Evolutionary conservation across 1,140 invertebrate genomes (phyloP).

Genomic region (Pissodes strobi): DNA sequence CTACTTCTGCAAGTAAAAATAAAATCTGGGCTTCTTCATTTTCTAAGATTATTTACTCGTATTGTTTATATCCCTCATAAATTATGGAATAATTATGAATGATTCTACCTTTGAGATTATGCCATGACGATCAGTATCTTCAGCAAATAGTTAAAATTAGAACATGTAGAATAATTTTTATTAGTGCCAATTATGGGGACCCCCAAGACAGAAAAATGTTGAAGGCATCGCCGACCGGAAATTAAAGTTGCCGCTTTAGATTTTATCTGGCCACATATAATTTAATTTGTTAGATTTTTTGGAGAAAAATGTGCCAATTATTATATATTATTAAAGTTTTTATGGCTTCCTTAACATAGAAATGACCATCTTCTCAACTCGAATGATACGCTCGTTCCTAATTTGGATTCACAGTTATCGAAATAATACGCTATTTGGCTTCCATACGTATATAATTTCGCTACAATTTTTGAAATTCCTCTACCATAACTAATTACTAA

Average conservation of each 20-base stretch:
- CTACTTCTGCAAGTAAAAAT: no score
- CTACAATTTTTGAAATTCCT: slow-evolving; percentile 14
- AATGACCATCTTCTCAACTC: not conserved
- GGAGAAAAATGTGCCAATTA: not conserved
- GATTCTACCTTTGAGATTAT: no score
- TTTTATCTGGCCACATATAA: not conserved
- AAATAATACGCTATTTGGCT: slow-evolving; percentile 2
- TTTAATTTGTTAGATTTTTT: not conserved
- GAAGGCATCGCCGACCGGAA: not conserved
- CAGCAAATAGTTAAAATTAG: no score
- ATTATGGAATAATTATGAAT: no score
- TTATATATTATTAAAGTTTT: not conserved
- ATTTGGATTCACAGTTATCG: slow-evolving; percentile 1
- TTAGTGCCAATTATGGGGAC: not conserved
- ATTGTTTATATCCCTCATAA: no score
- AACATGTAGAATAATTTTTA: no score
- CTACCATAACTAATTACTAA: slow-evolving; percentile 12
- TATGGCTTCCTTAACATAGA: not conserved
- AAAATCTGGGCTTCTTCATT: no score
- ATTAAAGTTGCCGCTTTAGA: not conserved
- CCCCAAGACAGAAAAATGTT: not conserved
- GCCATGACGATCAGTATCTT: no score
- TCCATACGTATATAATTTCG: not conserved
- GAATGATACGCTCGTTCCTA: not conserved
- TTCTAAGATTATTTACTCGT: no score